Percentiles rank a stretch among this genome's conserved stretches.
Conservation (phyloP, 2,113 vertebrate species). For the Datnioides undecimradiatus region DNA sequence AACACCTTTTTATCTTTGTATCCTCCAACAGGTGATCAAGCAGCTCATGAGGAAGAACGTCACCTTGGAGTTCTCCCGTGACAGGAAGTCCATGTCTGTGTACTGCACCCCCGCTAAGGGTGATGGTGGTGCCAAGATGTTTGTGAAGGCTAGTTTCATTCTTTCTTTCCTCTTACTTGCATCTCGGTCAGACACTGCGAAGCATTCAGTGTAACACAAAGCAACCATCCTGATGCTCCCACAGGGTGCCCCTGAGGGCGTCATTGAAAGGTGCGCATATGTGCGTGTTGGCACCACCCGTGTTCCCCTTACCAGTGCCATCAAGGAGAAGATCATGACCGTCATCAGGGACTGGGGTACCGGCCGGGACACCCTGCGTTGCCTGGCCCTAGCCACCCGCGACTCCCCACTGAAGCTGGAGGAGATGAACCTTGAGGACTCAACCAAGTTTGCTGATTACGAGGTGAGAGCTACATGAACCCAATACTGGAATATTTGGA, state of each 20-base stretch:
- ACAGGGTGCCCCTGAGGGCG: conserved; percentile 88
- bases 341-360: conserved; percentile 95
- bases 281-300: conserved; percentile 92
- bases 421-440: conserved; percentile 92
- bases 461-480: conserved; percentile 83
- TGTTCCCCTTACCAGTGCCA: conserved; percentile 85
- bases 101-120: conserved; percentile 91
- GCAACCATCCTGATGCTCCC: background rate
- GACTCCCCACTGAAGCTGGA: conserved; percentile 89
- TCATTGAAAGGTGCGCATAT: conserved; percentile 92
- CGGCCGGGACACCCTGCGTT: conserved; percentile 93
- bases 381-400: conserved; percentile 92
- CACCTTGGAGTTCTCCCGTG: conserved; percentile 95
- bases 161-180: background rate
- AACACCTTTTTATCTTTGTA: background rate
- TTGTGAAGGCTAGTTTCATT: conserved; percentile 86
- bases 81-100: conserved; percentile 96
- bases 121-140: conserved; percentile 93
- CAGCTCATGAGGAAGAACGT: conserved; percentile 96
- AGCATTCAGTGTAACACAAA: background rate
- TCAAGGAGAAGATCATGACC: conserved; percentile 87
- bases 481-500: background rate
- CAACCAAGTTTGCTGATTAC: conserved; percentile 87
- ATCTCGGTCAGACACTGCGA: background rate
- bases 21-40: conserved; percentile 87